Evolutionary conservation across 2,113 vertebrate genomes (phyloP).

Genomic region (Plectropomus leopardus): DNA sequence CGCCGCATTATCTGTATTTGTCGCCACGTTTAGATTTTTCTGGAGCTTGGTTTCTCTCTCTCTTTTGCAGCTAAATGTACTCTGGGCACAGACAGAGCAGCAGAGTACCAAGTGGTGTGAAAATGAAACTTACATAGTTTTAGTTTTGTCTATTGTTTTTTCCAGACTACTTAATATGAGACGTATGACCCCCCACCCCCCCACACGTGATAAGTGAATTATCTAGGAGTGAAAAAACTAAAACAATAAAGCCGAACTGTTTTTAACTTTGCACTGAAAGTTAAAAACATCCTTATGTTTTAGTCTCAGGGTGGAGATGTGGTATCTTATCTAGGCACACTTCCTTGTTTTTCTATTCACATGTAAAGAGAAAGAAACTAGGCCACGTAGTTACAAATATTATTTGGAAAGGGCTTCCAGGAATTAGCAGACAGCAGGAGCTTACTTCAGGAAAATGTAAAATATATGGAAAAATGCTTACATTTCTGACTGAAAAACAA

Average conservation of each 20-base stretch:
- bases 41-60: too few relatives aligned
- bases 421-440: not conserved
- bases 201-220: not conserved
- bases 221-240: not conserved
- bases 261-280: not conserved
- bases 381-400: not conserved
- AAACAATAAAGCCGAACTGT: not conserved
- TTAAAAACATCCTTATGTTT: not conserved
- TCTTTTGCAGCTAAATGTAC: too few relatives aligned
- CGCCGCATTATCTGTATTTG: too few relatives aligned
- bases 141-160: too few relatives aligned
- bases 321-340: not conserved
- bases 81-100: too few relatives aligned
- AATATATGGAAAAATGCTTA: not conserved
- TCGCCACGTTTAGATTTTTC: too few relatives aligned
- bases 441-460: not conserved
- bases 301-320: too few relatives aligned
- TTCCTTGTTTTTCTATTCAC: slow-evolving; percentile 6
- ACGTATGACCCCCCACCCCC: too few relatives aligned
- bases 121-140: too few relatives aligned
- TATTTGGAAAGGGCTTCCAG: not conserved
- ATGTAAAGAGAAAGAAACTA: not conserved
- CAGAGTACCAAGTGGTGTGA: too few relatives aligned
- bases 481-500: too few relatives aligned
- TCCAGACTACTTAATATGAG: too few relatives aligned